Evolutionary conservation across 2,888 invertebrate genomes (phyloP).

Genomic region (Eupelmus urozonus): DNA sequence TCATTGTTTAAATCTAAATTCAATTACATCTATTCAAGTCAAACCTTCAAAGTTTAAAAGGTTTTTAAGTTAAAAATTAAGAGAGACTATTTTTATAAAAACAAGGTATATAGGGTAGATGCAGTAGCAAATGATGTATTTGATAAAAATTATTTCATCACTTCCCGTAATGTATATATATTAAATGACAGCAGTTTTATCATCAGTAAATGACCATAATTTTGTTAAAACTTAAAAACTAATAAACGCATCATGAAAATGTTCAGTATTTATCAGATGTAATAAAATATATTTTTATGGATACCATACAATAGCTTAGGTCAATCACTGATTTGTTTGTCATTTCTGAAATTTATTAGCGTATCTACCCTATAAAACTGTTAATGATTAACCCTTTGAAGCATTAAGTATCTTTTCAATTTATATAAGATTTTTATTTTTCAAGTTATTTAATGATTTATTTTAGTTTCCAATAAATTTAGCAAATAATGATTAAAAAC

Average conservation of each 20-base stretch:
- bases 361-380: constrained; percentile 44
- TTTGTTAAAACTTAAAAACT: constrained; percentile 26
- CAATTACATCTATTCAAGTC: constrained; percentile 1
- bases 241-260: constrained; percentile 12
- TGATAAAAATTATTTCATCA: constrained; percentile 18
- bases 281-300: constrained; percentile 21
- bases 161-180: constrained; percentile 10
- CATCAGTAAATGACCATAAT: constrained; percentile 18
- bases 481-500: neutral
- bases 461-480: neutral
- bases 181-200: constrained; percentile 9
- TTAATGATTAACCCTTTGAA: constrained; percentile 45
- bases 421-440: neutral
- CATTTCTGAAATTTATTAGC: constrained; percentile 33
- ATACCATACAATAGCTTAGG: constrained; percentile 1
- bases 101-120: constrained; percentile 36
- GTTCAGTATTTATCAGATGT: constrained; percentile 7
- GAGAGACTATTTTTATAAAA: constrained; percentile 32
- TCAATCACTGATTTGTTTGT: constrained; percentile 19
- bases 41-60: constrained; percentile 21
- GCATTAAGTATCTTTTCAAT: constrained; percentile 14
- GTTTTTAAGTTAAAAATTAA: constrained; percentile 26
- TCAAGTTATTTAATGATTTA: neutral
- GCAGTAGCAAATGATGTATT: constrained; percentile 17
- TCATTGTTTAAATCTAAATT: constrained; percentile 14